Conservation (phyloP, 2,888 invertebrate species). For the Eupithecia dodoneata region DNA sequence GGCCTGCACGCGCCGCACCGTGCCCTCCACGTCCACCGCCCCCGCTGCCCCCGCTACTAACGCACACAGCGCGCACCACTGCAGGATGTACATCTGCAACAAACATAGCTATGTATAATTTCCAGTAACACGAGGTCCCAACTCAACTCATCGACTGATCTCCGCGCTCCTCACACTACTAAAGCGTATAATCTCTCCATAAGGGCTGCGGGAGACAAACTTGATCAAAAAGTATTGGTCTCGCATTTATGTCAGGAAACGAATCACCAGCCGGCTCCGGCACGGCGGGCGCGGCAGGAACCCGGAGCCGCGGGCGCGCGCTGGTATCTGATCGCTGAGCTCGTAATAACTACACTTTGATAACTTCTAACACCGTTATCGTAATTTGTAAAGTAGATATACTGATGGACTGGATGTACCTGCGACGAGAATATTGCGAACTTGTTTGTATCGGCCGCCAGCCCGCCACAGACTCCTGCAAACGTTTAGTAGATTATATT, state of each 20-base stretch:
- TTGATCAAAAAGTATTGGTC: not conserved
- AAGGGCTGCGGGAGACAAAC: not conserved
- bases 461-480: too few species aligned
- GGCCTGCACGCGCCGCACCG: constrained; percentile 87
- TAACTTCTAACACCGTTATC: constrained; percentile 57
- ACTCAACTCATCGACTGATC: not conserved
- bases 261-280: not conserved
- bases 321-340: constrained; percentile 40
- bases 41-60: not conserved
- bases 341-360: constrained; percentile 54
- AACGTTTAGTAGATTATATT: too few species aligned
- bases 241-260: not conserved
- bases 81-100: constrained; percentile 74
- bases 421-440: not conserved
- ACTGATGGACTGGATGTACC: not conserved
- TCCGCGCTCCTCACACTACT: not conserved
- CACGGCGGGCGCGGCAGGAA: too few species aligned
- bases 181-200: not conserved
- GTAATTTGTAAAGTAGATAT: constrained; percentile 49
- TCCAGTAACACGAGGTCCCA: not conserved
- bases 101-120: not conserved
- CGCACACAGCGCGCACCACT: constrained; percentile 48
- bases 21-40: constrained; percentile 83
- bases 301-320: not conserved
- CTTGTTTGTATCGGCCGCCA: too few species aligned